Evolutionary conservation across 92 coral and sea anemone genomes (phyloP).

Genomic region (Umimayanthus kanabou): DNA sequence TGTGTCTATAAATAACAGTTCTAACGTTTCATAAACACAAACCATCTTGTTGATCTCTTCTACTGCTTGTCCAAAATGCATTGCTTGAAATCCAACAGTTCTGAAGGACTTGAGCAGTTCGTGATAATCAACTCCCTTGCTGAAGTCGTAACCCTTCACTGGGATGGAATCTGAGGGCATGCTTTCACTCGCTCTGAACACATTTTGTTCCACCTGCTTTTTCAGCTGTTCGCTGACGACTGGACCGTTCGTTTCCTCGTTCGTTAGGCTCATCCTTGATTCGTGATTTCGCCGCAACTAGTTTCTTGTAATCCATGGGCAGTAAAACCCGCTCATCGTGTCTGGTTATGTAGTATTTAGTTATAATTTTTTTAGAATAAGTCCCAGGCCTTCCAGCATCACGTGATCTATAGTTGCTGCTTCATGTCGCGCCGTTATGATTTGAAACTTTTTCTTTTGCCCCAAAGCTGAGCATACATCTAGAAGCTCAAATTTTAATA

Average conservation of each 20-base stretch:
- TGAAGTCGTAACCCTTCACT: constrained; percentile 92
- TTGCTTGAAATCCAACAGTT: constrained; percentile 91
- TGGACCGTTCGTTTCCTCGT: not conserved
- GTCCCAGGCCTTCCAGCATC: no score
- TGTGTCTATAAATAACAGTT: no score
- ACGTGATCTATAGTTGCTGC: no score
- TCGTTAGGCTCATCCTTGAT: not conserved
- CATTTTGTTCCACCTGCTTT: constrained; percentile 56
- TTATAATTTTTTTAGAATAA: not conserved
- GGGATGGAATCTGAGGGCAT: constrained; percentile 75
- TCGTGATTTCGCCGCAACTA: not conserved
- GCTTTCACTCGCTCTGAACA: constrained; percentile 66
- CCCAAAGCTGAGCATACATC: not conserved
- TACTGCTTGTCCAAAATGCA: constrained; percentile 90
- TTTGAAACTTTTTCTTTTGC: not conserved
- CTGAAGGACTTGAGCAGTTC: constrained; percentile 78
- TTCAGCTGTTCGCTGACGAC: constrained; percentile 40
- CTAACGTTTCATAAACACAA: not conserved
- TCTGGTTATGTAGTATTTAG: not conserved
- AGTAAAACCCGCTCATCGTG: not conserved
- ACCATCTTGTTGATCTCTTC: constrained; percentile 96
- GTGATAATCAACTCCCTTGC: constrained; percentile 78
- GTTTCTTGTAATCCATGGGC: no score
- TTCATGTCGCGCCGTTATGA: no score
- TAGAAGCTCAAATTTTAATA: no score